Evolutionary conservation across 2,888 invertebrate genomes (phyloP), one percentile per base, ranked within the genome.

Genomic region (Pecten maximus): DNA sequence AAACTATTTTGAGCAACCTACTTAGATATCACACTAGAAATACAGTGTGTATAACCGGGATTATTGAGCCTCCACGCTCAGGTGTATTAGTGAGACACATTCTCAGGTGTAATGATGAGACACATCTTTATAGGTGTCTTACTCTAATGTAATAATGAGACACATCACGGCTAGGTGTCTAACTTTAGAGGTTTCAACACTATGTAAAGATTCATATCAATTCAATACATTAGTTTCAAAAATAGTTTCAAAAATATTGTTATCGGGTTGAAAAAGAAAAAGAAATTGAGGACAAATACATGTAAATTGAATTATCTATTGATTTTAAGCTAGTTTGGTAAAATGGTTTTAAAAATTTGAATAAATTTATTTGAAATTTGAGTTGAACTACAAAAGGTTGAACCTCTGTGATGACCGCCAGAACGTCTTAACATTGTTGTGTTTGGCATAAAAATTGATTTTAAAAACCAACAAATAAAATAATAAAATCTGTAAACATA

Each of bases 1-100:
- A 60, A 60, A 74, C 74, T 35, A 28, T 74, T 28, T 74, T 74
- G 74, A 74, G 74, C 74, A 74, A 74, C 74, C 74, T 35, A 74
- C 10, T 74, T 35, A 15, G 23, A 74, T 74, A 74, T 74, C 28
- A 15, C 74, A 28, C 28, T 35, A 74, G 74, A 74, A 74, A 74
- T 74, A 35, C 35, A 74, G 28, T 74, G 12, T 28, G 74, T 60
- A 60, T 74, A 74, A 74, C 74, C 74, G 74, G 74, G 74, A 74
- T 74, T 15, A n/a, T 0, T 35, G 35, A 74, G 74, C 28, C 74
- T 74, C n/a, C 48, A 23, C 28, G 50, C 19, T 54, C 50, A 44
- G 50, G 50, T 54, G 12, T 54, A 54, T 4, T 54, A 19, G 2
- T 54, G 23, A 54, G 50, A 54, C 50, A 54, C 50, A 3, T 54